A percentile compares a stretch with the other conserved stretches of the same genome.
Conservation (phyloP, 2,888 invertebrate genomes). For the Lycaena phlaeas region DNA sequence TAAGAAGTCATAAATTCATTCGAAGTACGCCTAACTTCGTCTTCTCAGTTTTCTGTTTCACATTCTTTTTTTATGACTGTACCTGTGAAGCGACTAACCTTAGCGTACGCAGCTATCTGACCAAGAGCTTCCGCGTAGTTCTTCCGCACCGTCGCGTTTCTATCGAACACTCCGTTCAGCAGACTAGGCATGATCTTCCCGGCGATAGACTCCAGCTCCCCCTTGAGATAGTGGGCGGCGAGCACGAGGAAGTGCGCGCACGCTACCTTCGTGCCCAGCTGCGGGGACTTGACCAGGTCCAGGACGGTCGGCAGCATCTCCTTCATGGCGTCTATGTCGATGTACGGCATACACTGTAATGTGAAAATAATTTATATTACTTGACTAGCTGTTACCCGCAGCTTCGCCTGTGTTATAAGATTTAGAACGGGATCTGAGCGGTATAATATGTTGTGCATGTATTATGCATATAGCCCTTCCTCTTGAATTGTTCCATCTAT, state of each 20-base stretch:
- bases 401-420: too few relatives aligned
- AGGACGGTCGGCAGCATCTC: slow-evolving; percentile 85
- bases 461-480: too few relatives aligned
- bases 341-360: slow-evolving; percentile 76
- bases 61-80: too few relatives aligned
- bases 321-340: slow-evolving; percentile 83
- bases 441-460: too few relatives aligned
- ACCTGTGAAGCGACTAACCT: slow-evolving; percentile 74
- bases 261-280: slow-evolving; percentile 88
- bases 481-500: too few relatives aligned
- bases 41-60: too few relatives aligned
- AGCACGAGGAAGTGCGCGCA: slow-evolving; percentile 85
- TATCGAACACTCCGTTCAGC: slow-evolving; percentile 85
- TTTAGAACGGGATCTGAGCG: too few relatives aligned
- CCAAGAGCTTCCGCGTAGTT: slow-evolving; percentile 89
- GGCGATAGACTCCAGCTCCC: slow-evolving; percentile 70
- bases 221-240: slow-evolving; percentile 70
- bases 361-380: too few relatives aligned
- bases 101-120: slow-evolving; percentile 86
- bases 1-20: too few relatives aligned
- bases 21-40: too few relatives aligned
- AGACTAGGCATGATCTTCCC: slow-evolving; percentile 73
- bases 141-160: slow-evolving; percentile 87
- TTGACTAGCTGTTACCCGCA: too few relatives aligned
- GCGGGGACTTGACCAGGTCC: slow-evolving; percentile 88